phyloP scores from a whole-genome alignment of 2,113 vertebrate species.

The Protobothrops mucrosquamatus region DNA sequence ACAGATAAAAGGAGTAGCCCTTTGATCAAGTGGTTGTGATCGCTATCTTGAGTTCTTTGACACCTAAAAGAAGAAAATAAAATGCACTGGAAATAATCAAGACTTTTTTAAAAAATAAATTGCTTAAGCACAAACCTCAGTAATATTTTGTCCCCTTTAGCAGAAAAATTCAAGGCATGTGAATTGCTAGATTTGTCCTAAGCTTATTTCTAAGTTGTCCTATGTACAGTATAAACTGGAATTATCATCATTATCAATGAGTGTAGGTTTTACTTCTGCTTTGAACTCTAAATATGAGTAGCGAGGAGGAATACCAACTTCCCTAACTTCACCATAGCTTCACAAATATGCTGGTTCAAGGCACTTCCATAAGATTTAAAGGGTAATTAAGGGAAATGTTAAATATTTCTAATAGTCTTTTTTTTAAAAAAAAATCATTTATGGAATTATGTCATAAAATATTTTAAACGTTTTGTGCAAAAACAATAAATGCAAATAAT shows the following conservation, averaged over 20 bases:
- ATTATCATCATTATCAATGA: not conserved
- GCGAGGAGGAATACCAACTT: not conserved
- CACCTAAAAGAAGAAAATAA: not conserved
- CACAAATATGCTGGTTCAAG: not conserved
- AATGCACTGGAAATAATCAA: not conserved
- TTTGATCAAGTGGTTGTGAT: no score
- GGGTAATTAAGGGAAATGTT: slow-evolving; percentile 7
- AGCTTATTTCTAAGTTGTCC: not conserved
- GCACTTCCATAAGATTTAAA: slow-evolving; percentile 18
- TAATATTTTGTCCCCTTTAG: not conserved
- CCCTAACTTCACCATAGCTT: not conserved
- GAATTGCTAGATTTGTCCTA: not conserved
- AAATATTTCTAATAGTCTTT: slow-evolving; percentile 1
- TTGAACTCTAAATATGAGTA: not conserved
- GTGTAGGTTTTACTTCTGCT: not conserved
- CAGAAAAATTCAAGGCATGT: not conserved
- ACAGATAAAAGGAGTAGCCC: not conserved
- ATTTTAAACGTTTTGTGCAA: not conserved
- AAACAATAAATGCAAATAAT: slow-evolving; percentile 29
- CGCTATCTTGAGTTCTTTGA: no score
- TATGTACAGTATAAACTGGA: not conserved
- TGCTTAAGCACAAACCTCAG: not conserved
- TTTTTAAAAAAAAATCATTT: slow-evolving; percentile 22
- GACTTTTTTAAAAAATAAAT: not conserved
- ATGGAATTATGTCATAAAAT: not conserved